Percentiles rank a stretch among this genome's conserved stretches.
These are phyloP conservation scores for Oikopleura vanhoeffeni DNA, from an alignment of 23 tunicate species.

Conservation along the genomic window DNA sequence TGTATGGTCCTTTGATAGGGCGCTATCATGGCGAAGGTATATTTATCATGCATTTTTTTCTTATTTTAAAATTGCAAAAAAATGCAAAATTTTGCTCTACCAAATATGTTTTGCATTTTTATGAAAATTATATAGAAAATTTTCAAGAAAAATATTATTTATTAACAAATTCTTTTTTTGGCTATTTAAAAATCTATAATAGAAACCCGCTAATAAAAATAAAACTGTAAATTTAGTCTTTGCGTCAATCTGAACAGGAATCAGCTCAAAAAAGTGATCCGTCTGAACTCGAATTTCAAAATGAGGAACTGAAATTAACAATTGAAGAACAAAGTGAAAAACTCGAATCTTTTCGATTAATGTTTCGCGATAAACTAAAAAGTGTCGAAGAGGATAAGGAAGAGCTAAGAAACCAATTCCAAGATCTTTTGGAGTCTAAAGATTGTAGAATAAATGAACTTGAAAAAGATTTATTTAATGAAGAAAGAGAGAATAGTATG, in stretches of 20 bases:
- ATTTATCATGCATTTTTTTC: no score
- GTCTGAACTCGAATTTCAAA: background rate
- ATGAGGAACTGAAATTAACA: background rate
- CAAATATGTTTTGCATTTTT: no score
- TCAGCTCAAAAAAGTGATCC: background rate
- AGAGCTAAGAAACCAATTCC: background rate
- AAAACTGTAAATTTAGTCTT: no score
- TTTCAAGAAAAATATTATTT: no score
- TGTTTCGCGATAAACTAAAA: background rate
- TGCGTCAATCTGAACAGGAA: background rate
- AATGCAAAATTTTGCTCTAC: no score
- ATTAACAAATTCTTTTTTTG: no score
- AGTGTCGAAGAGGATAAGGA: background rate
- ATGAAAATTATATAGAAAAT: no score
- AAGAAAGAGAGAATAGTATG: background rate
- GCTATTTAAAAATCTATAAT: no score
- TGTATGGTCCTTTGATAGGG: no score
- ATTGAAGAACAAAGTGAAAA: slow-evolving; percentile 1
- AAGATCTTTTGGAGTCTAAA: background rate
- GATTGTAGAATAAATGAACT: background rate
- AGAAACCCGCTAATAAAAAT: no score
- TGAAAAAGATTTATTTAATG: background rate
- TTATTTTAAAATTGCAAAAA: no score
- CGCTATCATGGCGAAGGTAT: no score
- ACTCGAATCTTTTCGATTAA: background rate